Evolutionary conservation across 2,113 vertebrate genomes (phyloP).

Genomic region (Eulemur macaco): DNA sequence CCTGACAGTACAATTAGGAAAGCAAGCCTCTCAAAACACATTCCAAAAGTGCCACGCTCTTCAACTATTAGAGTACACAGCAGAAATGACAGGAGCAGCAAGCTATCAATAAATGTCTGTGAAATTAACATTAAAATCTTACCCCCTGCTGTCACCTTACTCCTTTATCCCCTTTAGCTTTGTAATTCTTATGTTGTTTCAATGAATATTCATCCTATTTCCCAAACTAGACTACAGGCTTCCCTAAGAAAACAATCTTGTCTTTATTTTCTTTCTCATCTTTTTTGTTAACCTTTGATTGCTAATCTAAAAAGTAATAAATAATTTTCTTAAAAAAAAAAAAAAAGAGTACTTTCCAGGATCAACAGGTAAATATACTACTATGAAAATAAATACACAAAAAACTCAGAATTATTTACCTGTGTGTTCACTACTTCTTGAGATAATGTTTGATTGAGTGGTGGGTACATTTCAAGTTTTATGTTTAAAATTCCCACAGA

Average conservation of each 20-base stretch:
- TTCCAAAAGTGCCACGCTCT: not conserved
- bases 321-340: slow-evolving; percentile 23
- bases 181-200: not conserved
- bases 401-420: slow-evolving; percentile 83
- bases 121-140: not conserved
- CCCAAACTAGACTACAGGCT: not conserved
- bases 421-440: slow-evolving; percentile 93
- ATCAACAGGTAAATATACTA: not conserved
- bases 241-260: not conserved
- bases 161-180: not conserved
- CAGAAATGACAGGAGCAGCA: not conserved
- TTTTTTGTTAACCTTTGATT: not conserved
- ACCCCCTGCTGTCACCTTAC: not conserved
- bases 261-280: not conserved
- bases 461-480: slow-evolving; percentile 94
- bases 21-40: not conserved
- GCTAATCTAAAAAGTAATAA: not conserved
- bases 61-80: not conserved
- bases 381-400: slow-evolving; percentile 1
- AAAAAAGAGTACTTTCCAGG: not conserved
- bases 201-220: not conserved
- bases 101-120: not conserved
- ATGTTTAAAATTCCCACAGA: slow-evolving; percentile 94
- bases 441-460: slow-evolving; percentile 88
- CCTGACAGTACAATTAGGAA: not conserved